Conservation (phyloP, 2,797 vertebrate species). For the Cirrhinus mrigala region DNA sequence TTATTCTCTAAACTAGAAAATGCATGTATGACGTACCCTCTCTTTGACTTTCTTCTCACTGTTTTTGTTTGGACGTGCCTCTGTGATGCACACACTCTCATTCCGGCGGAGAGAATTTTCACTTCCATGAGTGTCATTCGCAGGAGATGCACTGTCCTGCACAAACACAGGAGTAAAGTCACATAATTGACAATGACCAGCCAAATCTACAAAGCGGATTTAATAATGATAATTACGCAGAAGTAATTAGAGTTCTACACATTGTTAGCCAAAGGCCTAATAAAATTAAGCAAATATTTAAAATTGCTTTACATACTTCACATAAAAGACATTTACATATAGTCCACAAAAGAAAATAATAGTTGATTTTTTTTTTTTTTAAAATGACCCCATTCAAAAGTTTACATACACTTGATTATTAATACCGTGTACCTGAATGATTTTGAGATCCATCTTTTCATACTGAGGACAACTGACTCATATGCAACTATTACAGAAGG, state of each 20-base stretch:
- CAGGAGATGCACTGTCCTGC: conserved; percentile 89
- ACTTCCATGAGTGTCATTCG: conserved; percentile 89
- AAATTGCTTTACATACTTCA: background rate
- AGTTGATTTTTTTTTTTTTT: no score
- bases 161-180: conserved; percentile 11
- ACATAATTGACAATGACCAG: background rate
- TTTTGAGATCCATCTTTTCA: no score
- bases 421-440: no score
- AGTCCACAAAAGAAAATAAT: no score
- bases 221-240: background rate
- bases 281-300: background rate
- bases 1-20: no score
- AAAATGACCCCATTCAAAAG: no score
- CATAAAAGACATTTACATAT: no score
- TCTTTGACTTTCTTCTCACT: conserved; percentile 78
- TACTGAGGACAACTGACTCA: no score
- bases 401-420: no score
- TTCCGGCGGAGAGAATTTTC: conserved; percentile 77
- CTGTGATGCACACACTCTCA: conserved; percentile 68
- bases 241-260: background rate
- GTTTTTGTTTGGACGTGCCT: conserved; percentile 74
- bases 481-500: no score
- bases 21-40: conserved; percentile 63
- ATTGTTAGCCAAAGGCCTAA: background rate
- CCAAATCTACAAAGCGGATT: background rate